Conservation (phyloP, 2,797 vertebrate species). For the Poeciliopsis gracilis region DNA sequence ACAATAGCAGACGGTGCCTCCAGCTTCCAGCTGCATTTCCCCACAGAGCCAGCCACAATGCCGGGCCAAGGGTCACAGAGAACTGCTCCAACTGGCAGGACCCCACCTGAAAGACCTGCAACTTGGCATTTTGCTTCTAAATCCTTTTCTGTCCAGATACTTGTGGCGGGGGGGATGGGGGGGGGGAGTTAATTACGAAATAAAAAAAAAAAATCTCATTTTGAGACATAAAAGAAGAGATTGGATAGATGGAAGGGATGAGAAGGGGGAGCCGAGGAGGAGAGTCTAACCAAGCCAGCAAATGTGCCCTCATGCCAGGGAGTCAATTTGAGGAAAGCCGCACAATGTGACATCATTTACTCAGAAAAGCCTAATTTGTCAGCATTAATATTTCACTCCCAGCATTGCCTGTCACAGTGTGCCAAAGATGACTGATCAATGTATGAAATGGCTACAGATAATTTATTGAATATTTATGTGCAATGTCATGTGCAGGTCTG, state of each 20-base stretch:
- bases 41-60: conserved; percentile 50
- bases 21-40: conserved; percentile 73
- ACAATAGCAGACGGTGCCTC: conserved; percentile 43
- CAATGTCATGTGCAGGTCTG: conserved; percentile 93
- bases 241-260: conserved; percentile 35
- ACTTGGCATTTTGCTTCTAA: conserved; percentile 50
- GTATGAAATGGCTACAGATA: conserved; percentile 94
- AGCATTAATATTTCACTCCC: conserved; percentile 99
- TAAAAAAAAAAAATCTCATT: conserved; percentile 80
- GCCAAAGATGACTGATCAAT: conserved; percentile 99
- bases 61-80: conserved; percentile 40
- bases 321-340: conserved; percentile 99
- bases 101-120: conserved; percentile 18
- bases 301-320: conserved; percentile 84
- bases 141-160: conserved; percentile 26
- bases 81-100: conserved; percentile 29
- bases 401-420: conserved; percentile 95
- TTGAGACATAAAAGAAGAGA: conserved; percentile 55
- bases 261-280: conserved; percentile 22
- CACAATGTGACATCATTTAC: conserved; percentile 99
- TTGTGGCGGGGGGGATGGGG: neutral
- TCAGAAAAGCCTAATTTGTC: conserved; percentile 99
- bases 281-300: conserved; percentile 70
- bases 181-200: conserved; percentile 74
- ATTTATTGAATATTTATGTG: conserved; percentile 99